Evolutionary conservation across 2,888 invertebrate species (phyloP).

Genomic region (Epinotia bilunana): DNA sequence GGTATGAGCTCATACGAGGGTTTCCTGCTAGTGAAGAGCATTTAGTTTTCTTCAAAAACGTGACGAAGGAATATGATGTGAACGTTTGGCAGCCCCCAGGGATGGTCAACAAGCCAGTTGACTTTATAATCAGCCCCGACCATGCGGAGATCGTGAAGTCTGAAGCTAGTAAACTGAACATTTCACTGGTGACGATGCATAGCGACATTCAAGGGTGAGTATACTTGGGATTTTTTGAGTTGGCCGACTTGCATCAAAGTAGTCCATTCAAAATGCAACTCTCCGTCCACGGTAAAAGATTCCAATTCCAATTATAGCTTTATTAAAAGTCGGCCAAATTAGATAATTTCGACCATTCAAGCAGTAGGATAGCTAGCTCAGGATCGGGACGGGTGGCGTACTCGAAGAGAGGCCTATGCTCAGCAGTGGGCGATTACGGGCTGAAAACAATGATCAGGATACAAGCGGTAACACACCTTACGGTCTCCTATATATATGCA

Average conservation of each 20-base stretch:
- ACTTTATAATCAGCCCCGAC: constrained; percentile 64
- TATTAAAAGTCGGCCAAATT: too few relatives aligned
- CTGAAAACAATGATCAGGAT: too few relatives aligned
- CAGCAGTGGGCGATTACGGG: too few relatives aligned
- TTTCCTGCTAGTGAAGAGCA: constrained; percentile 60
- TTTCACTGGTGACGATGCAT: constrained; percentile 62
- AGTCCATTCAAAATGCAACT: too few relatives aligned
- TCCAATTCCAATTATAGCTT: too few relatives aligned
- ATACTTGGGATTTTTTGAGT: neutral
- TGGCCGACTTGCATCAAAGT: neutral
- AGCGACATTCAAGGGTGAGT: constrained; percentile 68
- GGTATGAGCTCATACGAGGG: constrained; percentile 66
- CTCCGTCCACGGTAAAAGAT: too few relatives aligned
- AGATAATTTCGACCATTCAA: too few relatives aligned
- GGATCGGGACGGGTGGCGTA: too few relatives aligned
- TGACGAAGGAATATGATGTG: constrained; percentile 54
- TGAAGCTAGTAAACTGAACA: constrained; percentile 52
- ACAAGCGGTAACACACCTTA: too few relatives aligned
- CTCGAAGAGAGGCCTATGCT: too few relatives aligned
- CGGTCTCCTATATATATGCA: too few relatives aligned
- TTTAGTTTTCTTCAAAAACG: constrained; percentile 60
- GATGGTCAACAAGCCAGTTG: constrained; percentile 57
- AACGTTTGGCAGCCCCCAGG: constrained; percentile 69
- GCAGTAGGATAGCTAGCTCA: too few relatives aligned
- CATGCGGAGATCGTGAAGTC: constrained; percentile 51